Conservation (phyloP, 2,797 vertebrate genomes). For the Neomorphus geoffroyi region DNA sequence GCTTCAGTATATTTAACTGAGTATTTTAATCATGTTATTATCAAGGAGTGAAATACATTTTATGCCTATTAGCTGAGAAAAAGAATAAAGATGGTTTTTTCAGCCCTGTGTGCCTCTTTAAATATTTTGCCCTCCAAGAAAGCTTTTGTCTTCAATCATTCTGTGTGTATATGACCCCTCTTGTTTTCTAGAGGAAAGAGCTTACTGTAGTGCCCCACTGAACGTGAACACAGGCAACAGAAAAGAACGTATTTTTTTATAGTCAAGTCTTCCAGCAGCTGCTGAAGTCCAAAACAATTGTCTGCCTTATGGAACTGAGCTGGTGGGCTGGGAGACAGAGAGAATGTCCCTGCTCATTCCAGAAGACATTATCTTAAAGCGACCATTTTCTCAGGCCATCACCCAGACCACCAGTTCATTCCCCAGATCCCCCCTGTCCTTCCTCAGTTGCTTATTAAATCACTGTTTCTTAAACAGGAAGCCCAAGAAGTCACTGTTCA, state of each 20-base stretch:
- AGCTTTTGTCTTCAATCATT: neutral
- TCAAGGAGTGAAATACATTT: neutral
- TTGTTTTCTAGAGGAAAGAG: neutral
- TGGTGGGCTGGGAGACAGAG: neutral
- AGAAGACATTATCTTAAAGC: neutral
- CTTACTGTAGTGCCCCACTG: neutral
- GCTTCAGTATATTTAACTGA: neutral
- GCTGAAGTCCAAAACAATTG: neutral
- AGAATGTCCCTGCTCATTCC: neutral
- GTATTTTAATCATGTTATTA: neutral
- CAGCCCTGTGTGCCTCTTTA: neutral
- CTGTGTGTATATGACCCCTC: neutral
- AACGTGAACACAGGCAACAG: neutral
- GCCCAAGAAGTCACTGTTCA: slow-evolving; percentile 1
- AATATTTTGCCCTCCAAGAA: neutral
- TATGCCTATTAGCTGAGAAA: neutral
- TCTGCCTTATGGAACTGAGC: neutral
- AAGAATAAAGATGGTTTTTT: neutral
- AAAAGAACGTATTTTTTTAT: neutral
- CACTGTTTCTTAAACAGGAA: neutral
- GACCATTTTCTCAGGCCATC: neutral
- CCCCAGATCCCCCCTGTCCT: neutral
- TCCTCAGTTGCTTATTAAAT: neutral
- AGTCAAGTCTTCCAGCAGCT: neutral
- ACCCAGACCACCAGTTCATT: neutral